Base-by-base conservation (phyloP, 2,797 vertebrate genomes). In the Lithobates sylvaticus region DNA sequence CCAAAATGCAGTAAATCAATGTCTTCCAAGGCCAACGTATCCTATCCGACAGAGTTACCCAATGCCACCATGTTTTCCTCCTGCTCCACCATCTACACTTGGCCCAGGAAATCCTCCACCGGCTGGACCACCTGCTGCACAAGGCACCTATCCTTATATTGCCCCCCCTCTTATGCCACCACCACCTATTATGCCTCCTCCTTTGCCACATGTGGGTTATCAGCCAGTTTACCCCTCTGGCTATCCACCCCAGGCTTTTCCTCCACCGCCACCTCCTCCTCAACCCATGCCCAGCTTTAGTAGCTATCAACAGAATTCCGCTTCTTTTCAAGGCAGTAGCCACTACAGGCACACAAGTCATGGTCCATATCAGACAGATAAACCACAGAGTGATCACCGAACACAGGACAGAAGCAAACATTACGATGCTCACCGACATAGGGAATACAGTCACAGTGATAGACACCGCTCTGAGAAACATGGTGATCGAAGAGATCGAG, bases 121-220 rank as follows among this genome's bases (percentile, higher is more conserved):
- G 10, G 89, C 94, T 0, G 94, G 95, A 29, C 76, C 93, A 0
- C 90, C 95, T 9, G 89, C 95, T 0, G 91, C 95, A 76, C 97
- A 97, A 79, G 95, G 92, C 73, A 85, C 96, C 0, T 98, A 97
- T 87, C 96, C 96, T 15, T 98, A 97, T 88, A 95, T 98, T 96
- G 94, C 98, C 93, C 96, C 97, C 2, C 97, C 97, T 0, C 88
- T 97, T 0, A 88, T 97, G 0, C 95, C 96, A 0, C 96, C 97
- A 0, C 95, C 97, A 0, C 79, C 79, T 72, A 93, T 97, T 88
- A 90, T 95, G 89, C 97, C 97, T 29, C 86, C 86, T 26, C 86
- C 86, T 42, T 36, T 78, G 0, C 97, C 97, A 71, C 94, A 93
- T 3, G 90, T 95, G 4, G 93, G 65, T 87, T 95, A 95, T 75